These are phyloP conservation scores for Thaumetopoea pityocampa DNA, from an alignment of 1,140 invertebrate genomes.

Conservation along the genomic window DNA sequence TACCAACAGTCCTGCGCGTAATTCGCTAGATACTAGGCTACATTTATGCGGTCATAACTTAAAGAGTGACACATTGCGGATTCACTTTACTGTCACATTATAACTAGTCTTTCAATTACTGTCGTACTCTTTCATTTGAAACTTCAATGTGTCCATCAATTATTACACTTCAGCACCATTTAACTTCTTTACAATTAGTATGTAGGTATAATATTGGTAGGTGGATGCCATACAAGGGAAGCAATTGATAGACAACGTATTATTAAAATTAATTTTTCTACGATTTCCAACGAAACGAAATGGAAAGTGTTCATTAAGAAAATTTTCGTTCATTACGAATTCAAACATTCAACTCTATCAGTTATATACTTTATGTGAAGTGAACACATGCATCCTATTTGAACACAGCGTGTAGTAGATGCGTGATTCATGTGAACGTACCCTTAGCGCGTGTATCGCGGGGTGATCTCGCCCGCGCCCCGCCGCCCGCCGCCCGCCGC, in stretches of 20 bases:
- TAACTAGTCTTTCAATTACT: slow-evolving; percentile 40
- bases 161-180: not conserved
- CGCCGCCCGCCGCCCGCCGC: slow-evolving; percentile 17
- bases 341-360: slow-evolving; percentile 48
- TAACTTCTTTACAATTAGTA: no score
- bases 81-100: slow-evolving; percentile 63
- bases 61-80: slow-evolving; percentile 43
- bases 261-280: slow-evolving; percentile 15
- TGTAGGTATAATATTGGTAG: no score
- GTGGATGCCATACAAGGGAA: slow-evolving; percentile 1
- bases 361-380: slow-evolving; percentile 66
- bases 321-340: slow-evolving; percentile 29
- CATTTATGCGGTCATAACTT: no score
- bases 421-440: slow-evolving; percentile 73
- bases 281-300: slow-evolving; percentile 8
- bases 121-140: slow-evolving; percentile 17
- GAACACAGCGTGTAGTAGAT: slow-evolving; percentile 64
- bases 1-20: no score
- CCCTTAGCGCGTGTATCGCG: slow-evolving; percentile 68
- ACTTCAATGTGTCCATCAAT: slow-evolving; percentile 10
- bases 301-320: slow-evolving; percentile 16
- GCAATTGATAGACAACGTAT: slow-evolving; percentile 8
- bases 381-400: slow-evolving; percentile 64
- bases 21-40: no score
- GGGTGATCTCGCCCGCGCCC: slow-evolving; percentile 47